Evolutionary conservation across 2,888 invertebrate species (phyloP).

Genomic region (Punctoribates punctum): DNA sequence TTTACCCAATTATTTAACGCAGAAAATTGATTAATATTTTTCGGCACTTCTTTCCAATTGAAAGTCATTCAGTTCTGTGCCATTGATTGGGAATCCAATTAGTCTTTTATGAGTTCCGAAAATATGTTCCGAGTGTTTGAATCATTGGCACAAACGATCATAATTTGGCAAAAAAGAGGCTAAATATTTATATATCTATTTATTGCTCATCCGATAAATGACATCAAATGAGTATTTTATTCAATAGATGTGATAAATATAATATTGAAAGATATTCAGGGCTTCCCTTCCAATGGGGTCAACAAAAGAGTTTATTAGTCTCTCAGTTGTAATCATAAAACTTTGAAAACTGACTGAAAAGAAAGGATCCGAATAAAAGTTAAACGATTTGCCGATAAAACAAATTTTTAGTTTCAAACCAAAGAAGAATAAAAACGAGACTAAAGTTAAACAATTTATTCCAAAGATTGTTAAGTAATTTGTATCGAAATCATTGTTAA

Average conservation of each 20-base stretch:
- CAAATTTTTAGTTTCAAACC: too few relatives aligned
- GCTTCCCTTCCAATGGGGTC: neutral
- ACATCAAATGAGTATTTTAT: neutral
- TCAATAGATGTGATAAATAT: neutral
- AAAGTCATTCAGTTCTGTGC: too few relatives aligned
- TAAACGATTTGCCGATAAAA: too few relatives aligned
- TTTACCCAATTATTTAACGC: neutral
- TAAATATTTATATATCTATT: neutral
- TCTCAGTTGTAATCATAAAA: too few relatives aligned
- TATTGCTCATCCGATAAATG: slow-evolving; percentile 12
- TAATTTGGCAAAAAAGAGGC: neutral
- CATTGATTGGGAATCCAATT: neutral
- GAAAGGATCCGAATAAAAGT: too few relatives aligned
- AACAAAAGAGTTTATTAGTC: neutral
- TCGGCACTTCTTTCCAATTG: too few relatives aligned
- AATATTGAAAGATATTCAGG: neutral
- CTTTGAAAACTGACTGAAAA: too few relatives aligned
- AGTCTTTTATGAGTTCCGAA: neutral
- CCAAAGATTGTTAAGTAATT: neutral
- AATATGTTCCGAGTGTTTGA: neutral
- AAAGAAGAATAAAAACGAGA: too few relatives aligned
- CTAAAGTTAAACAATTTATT: neutral
- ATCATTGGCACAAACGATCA: neutral
- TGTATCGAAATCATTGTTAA: neutral
- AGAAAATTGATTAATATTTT: too few relatives aligned